Conservation (phyloP, 2,797 vertebrate genomes). For the Gouania willdenowi region DNA sequence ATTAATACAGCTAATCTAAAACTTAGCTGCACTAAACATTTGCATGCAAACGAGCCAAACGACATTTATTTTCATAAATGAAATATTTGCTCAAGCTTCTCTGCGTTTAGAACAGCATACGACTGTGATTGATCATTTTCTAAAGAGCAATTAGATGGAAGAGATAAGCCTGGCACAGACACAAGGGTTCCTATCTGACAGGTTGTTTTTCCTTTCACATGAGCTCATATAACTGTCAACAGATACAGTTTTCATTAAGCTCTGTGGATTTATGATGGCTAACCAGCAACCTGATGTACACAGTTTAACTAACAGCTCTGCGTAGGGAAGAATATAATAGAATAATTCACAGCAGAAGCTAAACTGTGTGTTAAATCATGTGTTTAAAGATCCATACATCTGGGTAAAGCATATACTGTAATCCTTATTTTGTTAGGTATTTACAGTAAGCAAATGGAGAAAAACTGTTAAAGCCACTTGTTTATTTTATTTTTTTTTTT, state of each 20-base stretch:
- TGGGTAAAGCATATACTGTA: too few species aligned
- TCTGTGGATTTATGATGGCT: constrained; percentile 25
- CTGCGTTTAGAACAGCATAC: constrained; percentile 9
- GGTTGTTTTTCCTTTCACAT: background rate
- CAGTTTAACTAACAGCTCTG: background rate
- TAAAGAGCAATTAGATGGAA: constrained; percentile 22
- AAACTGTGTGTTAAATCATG: too few species aligned
- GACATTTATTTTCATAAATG: background rate
- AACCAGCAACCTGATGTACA: constrained; percentile 8
- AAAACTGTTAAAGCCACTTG: too few species aligned
- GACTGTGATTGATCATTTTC: constrained; percentile 38
- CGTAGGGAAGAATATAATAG: too few species aligned
- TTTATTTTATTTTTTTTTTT: too few species aligned
- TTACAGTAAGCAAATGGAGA: too few species aligned
- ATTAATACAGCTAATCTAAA: too few species aligned
- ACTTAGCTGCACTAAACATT: too few species aligned
- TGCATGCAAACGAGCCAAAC: background rate
- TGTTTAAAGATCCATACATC: too few species aligned
- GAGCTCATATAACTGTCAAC: constrained; percentile 34
- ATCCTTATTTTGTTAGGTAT: too few species aligned
- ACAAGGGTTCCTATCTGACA: constrained; percentile 26
- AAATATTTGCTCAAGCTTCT: constrained; percentile 8
- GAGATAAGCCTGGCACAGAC: constrained; percentile 26
- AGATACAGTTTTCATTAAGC: constrained; percentile 24
- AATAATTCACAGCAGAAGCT: too few species aligned